Conservation (phyloP, 2,797 vertebrate genomes). For the Cyclopterus lumpus region DNA sequence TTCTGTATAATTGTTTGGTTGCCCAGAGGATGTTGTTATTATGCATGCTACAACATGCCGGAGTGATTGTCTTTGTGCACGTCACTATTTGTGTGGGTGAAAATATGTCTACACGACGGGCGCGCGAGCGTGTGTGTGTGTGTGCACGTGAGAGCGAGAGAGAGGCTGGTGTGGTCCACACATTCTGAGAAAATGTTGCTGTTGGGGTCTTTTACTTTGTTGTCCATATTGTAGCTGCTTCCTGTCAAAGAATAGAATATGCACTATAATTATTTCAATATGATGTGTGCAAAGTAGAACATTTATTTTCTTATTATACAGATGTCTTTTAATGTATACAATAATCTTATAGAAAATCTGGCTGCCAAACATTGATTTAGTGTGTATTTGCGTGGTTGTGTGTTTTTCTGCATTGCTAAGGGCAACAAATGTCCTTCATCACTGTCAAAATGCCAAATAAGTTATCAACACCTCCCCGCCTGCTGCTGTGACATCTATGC, state of each 20-base stretch:
- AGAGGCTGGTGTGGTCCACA: slow-evolving; percentile 11
- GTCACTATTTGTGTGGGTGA: slow-evolving; percentile 51
- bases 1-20: slow-evolving; percentile 65
- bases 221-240: slow-evolving; percentile 26
- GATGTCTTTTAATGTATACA: slow-evolving; percentile 26
- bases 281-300: slow-evolving; percentile 29
- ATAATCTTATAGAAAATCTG: slow-evolving; percentile 2
- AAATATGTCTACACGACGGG: slow-evolving; percentile 33
- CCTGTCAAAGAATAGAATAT: slow-evolving; percentile 34
- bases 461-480: slow-evolving; percentile 66
- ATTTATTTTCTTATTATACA: slow-evolving; percentile 11
- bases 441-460: slow-evolving; percentile 77
- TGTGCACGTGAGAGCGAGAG: not conserved
- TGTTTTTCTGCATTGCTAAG: slow-evolving; percentile 55
- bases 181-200: slow-evolving; percentile 28
- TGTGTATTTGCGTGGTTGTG: slow-evolving; percentile 46
- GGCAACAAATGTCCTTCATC: slow-evolving; percentile 75
- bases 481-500: slow-evolving; percentile 65
- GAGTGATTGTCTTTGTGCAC: slow-evolving; percentile 52
- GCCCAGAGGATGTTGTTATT: slow-evolving; percentile 61
- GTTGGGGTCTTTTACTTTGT: slow-evolving; percentile 20
- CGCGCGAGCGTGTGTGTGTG: not conserved
- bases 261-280: slow-evolving; percentile 11
- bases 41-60: slow-evolving; percentile 58
- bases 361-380: slow-evolving; percentile 24